Evolutionary conservation across 92 coral and sea anemone species (phyloP).

Genomic region (Chrysogorgia sp.): DNA sequence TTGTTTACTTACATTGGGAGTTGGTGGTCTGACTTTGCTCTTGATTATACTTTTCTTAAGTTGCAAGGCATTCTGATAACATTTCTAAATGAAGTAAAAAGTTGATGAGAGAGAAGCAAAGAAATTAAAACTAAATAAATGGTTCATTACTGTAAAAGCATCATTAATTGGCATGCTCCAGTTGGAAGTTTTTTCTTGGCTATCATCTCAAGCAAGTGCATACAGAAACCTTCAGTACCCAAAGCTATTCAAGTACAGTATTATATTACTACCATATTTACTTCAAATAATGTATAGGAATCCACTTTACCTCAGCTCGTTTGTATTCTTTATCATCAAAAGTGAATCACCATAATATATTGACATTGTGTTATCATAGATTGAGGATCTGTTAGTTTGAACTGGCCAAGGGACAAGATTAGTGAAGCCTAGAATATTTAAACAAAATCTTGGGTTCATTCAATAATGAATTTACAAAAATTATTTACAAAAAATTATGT

Average conservation of each 20-base stretch:
- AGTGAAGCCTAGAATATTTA: constrained; percentile 67
- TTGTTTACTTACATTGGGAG: constrained; percentile 63
- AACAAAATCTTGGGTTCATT: too few species aligned
- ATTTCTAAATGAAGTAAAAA: constrained; percentile 56
- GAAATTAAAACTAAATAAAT: too few species aligned
- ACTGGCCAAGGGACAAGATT: constrained; percentile 57
- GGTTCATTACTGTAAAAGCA: too few species aligned
- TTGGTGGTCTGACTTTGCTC: constrained; percentile 74
- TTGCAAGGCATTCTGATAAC: constrained; percentile 82
- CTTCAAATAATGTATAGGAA: too few species aligned
- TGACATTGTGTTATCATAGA: constrained; percentile 75
- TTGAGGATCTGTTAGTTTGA: constrained; percentile 69
- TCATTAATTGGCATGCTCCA: too few species aligned
- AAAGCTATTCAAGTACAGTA: background rate
- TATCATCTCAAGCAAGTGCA: background rate
- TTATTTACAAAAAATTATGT: too few species aligned
- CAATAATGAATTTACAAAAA: too few species aligned
- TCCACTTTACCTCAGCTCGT: constrained; percentile 81
- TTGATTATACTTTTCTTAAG: constrained; percentile 78
- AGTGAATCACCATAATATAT: constrained; percentile 83
- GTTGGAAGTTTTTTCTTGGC: background rate
- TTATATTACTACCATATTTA: background rate
- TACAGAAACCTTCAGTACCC: background rate
- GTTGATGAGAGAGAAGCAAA: background rate
- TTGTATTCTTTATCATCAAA: constrained; percentile 87